A percentile compares a stretch with the other conserved stretches of the same genome.
These are phyloP conservation scores for Cercopithecus mona DNA, from an alignment of 2,113 vertebrate genomes.

Conservation along the genomic window DNA sequence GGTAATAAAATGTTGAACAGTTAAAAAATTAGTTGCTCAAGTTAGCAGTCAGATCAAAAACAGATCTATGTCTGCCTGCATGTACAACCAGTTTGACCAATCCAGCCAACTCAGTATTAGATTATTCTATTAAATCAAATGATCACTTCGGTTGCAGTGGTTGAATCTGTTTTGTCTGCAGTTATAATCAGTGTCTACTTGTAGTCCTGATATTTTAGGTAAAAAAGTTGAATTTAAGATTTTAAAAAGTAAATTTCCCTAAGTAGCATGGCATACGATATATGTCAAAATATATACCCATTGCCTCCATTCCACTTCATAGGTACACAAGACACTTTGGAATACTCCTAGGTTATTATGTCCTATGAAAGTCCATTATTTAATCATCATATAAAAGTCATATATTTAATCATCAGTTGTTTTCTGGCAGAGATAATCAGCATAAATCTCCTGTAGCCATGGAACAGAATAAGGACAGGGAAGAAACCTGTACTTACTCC, in stretches of 20 bases:
- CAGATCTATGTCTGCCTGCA: not conserved
- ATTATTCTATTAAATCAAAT: slow-evolving; percentile 9
- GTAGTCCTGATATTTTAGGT: slow-evolving; percentile 10
- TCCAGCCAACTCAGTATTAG: not conserved
- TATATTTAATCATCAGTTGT: slow-evolving; percentile 12
- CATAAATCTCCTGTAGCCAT: slow-evolving; percentile 13
- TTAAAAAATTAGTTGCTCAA: slow-evolving; percentile 17
- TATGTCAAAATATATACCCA: slow-evolving; percentile 43
- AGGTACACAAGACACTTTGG: not conserved
- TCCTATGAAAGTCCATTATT: not conserved
- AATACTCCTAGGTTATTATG: not conserved
- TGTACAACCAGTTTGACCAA: not conserved
- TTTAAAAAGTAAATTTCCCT: not conserved
- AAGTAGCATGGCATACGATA: not conserved
- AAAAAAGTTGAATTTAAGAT: slow-evolving; percentile 37
- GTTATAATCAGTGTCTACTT: not conserved
- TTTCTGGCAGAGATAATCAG: slow-evolving; percentile 32
- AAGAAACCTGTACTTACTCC: not conserved
- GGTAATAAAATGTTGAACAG: not conserved
- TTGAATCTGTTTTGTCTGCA: not conserved
- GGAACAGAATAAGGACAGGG: slow-evolving; percentile 18
- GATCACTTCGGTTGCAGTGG: not conserved
- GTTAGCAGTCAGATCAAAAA: not conserved
- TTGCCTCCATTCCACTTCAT: too few relatives aligned
- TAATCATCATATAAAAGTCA: not conserved